These are phyloP conservation scores for Maccullochella peelii DNA, from an alignment of 2,113 vertebrate species.

Conservation along the genomic window DNA sequence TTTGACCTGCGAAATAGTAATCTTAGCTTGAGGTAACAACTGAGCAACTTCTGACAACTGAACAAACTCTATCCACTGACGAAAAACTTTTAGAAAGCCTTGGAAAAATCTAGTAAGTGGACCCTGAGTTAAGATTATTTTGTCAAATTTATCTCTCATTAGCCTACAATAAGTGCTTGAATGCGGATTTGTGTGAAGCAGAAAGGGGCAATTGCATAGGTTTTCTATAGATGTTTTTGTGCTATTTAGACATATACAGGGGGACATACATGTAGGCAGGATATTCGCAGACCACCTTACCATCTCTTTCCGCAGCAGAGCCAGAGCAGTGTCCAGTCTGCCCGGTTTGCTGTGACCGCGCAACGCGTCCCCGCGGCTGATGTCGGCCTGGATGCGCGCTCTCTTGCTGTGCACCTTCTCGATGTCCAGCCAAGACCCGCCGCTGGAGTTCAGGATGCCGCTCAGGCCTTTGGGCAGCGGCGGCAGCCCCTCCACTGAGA, in stretches of 20 bases:
- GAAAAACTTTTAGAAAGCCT: neutral
- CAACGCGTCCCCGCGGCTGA: conserved; percentile 77
- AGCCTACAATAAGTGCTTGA: too few species aligned
- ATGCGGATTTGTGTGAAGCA: neutral
- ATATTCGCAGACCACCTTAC: conserved; percentile 50
- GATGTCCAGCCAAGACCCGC: conserved; percentile 87
- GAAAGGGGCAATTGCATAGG: too few species aligned
- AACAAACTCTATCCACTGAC: neutral
- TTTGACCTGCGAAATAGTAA: neutral
- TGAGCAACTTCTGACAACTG: neutral
- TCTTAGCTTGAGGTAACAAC: neutral
- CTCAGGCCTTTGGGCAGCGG: conserved; percentile 87
- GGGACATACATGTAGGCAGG: neutral
- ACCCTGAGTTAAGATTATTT: neutral
- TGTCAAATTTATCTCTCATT: neutral
- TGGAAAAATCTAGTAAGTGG: neutral
- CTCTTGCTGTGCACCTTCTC: conserved; percentile 86
- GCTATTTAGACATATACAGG: neutral
- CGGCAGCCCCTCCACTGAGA: conserved; percentile 81
- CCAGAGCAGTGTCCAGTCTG: conserved; percentile 85
- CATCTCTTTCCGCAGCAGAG: conserved; percentile 87
- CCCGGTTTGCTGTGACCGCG: conserved; percentile 72
- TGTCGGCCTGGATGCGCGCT: conserved; percentile 87
- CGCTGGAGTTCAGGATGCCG: conserved; percentile 87
- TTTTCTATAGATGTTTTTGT: neutral